Evolutionary conservation across 2,888 invertebrate genomes (phyloP).

Genomic region (Minunthozetes semirufus): DNA sequence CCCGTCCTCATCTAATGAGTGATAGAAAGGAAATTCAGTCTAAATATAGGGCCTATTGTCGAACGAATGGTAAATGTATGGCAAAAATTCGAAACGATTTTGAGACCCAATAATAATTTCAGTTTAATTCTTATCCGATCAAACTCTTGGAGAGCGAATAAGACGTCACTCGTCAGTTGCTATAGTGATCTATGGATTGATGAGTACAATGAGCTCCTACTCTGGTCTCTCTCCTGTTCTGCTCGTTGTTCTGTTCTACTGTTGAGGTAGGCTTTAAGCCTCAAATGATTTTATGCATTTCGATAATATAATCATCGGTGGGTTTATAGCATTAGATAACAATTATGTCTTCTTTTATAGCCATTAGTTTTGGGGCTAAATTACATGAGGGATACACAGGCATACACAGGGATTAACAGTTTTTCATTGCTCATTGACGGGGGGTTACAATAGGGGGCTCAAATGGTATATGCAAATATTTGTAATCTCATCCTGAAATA

Average conservation of each 20-base stretch:
- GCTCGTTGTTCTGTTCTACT: not conserved
- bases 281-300: conserved; percentile 29
- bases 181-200: conserved; percentile 26
- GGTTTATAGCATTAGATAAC: conserved; percentile 20
- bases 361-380: conserved; percentile 29
- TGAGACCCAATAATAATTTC: not conserved
- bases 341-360: not conserved
- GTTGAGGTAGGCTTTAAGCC: conserved; percentile 19
- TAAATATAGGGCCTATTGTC: conserved; percentile 6
- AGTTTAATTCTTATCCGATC: conserved; percentile 12
- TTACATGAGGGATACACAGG: conserved; percentile 18
- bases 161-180: conserved; percentile 25
- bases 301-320: conserved; percentile 25
- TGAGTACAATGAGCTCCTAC: conserved; percentile 22
- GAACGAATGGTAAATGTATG: too few relatives aligned
- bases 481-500: too few relatives aligned
- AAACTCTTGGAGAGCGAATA: conserved; percentile 6
- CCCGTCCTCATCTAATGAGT: not conserved
- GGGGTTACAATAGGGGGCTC: too few relatives aligned
- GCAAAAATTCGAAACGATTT: conserved; percentile 12
- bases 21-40: not conserved
- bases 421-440: too few relatives aligned
- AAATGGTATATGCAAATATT: too few relatives aligned
- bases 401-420: too few relatives aligned
- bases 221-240: not conserved